Conservation (phyloP, 2,888 invertebrate genomes). For the Pandemis corylana region DNA sequence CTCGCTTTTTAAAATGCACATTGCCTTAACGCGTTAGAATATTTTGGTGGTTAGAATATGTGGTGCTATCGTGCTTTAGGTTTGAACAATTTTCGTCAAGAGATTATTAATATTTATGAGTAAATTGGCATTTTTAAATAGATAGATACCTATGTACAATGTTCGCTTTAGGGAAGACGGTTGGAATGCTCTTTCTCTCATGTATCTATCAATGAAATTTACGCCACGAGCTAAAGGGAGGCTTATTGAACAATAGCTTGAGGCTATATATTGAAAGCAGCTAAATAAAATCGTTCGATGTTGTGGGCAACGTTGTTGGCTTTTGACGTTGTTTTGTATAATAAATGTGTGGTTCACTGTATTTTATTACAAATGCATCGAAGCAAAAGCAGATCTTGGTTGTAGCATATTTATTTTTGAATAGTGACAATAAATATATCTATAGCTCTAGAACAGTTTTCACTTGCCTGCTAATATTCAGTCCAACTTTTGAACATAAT, state of each 20-base stretch:
- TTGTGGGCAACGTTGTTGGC: slow-evolving; percentile 31
- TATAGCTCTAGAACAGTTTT: not conserved
- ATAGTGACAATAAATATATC: not conserved
- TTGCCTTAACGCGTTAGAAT: slow-evolving; percentile 26
- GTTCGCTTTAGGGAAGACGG: slow-evolving; percentile 8
- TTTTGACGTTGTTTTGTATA: slow-evolving; percentile 35
- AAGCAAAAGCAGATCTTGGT: not conserved
- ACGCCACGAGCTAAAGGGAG: slow-evolving; percentile 12
- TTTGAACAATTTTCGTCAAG: not conserved
- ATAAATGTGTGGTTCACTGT: slow-evolving; percentile 19
- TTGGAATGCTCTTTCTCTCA: slow-evolving; percentile 40
- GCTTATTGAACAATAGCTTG: slow-evolving; percentile 34
- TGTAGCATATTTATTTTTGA: not conserved
- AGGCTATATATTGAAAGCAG: slow-evolving; percentile 13
- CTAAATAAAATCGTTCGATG: slow-evolving; percentile 19
- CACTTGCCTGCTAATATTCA: not conserved
- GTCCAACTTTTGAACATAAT: not conserved
- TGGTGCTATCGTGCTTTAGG: not conserved
- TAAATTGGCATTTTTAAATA: not conserved
- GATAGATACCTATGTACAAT: too few species aligned
- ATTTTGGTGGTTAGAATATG: not conserved
- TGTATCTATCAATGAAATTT: slow-evolving; percentile 9
- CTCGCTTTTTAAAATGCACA: slow-evolving; percentile 28
- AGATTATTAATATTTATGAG: not conserved
- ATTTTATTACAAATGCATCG: not conserved